Conservation (phyloP, 2,888 invertebrate species). For the Limnephilus rhombicus region DNA sequence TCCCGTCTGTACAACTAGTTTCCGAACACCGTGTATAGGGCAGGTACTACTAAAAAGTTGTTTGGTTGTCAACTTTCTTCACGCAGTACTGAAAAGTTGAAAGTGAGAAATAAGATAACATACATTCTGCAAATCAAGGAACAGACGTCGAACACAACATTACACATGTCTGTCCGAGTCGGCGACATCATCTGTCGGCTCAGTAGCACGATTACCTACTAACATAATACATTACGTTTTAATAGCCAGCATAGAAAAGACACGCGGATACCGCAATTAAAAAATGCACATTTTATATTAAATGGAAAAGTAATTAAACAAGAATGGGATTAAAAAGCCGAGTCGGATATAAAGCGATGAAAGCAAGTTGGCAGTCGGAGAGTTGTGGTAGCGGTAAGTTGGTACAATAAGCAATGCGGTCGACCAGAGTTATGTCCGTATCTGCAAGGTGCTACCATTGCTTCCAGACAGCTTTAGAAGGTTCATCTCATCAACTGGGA, state of each 20-base stretch:
- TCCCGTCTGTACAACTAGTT: too few relatives aligned
- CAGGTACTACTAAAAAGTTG: not conserved
- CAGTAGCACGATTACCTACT: not conserved
- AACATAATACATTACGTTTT: constrained; percentile 2
- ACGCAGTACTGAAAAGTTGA: not conserved
- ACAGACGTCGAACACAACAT: not conserved
- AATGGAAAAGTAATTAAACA: constrained; percentile 38
- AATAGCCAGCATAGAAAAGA: constrained; percentile 8
- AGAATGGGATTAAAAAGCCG: constrained; percentile 42
- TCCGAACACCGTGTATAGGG: too few relatives aligned
- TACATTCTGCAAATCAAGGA: not conserved
- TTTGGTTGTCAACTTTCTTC: constrained; percentile 13
- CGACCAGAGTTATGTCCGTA: constrained; percentile 7
- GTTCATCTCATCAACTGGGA: not conserved
- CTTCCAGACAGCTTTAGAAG: constrained; percentile 1
- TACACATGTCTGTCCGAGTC: not conserved
- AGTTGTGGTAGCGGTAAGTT: constrained; percentile 7
- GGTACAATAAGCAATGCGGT: constrained; percentile 28
- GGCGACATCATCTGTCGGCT: constrained; percentile 20
- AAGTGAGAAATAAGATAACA: constrained; percentile 9
- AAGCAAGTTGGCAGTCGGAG: not conserved
- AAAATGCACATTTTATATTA: constrained; percentile 22
- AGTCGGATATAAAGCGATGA: constrained; percentile 30
- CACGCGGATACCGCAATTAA: constrained; percentile 20
- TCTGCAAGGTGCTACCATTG: constrained; percentile 2